These are phyloP conservation scores for Tenthredo distinguenda DNA, from an alignment of 2,888 invertebrate species.

Conservation along the genomic window DNA sequence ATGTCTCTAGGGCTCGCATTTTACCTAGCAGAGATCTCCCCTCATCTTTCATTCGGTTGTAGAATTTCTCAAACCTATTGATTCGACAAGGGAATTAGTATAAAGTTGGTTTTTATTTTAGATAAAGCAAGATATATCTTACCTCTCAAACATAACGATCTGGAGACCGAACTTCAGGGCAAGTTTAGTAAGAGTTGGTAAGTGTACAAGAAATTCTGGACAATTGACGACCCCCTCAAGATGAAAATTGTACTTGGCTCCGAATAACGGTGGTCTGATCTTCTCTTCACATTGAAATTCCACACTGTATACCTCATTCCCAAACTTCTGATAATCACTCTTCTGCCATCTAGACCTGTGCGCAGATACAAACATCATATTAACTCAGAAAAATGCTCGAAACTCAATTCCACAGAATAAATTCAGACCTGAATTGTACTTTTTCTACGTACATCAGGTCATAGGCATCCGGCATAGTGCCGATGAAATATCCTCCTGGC, in stretches of 20 bases:
- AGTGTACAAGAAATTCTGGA: slow-evolving; percentile 98
- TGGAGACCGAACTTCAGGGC: slow-evolving; percentile 87
- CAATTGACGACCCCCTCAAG: slow-evolving; percentile 98
- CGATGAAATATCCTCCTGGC: slow-evolving; percentile 97
- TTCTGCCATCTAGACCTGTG: slow-evolving; percentile 81
- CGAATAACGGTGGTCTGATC: slow-evolving; percentile 90
- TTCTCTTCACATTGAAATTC: slow-evolving; percentile 84
- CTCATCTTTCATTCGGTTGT: slow-evolving; percentile 82
- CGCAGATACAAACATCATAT: slow-evolving; percentile 24
- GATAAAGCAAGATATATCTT: slow-evolving; percentile 40
- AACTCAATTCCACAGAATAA: neutral
- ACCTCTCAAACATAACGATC: slow-evolving; percentile 83
- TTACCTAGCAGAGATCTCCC: slow-evolving; percentile 84
- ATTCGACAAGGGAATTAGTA: slow-evolving; percentile 60
- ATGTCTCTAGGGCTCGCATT: slow-evolving; percentile 91
- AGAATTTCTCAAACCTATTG: slow-evolving; percentile 89
- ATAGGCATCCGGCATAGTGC: slow-evolving; percentile 96
- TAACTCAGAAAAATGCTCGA: neutral
- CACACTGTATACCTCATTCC: slow-evolving; percentile 89
- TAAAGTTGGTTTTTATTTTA: slow-evolving; percentile 71
- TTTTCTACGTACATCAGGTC: slow-evolving; percentile 87
- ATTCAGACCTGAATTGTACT: neutral
- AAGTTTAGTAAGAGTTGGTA: slow-evolving; percentile 89
- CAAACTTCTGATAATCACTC: slow-evolving; percentile 83
- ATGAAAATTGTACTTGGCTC: slow-evolving; percentile 97